Base-by-base conservation (phyloP, 2,113 vertebrate species). In the Chelonoidis abingdonii region DNA sequence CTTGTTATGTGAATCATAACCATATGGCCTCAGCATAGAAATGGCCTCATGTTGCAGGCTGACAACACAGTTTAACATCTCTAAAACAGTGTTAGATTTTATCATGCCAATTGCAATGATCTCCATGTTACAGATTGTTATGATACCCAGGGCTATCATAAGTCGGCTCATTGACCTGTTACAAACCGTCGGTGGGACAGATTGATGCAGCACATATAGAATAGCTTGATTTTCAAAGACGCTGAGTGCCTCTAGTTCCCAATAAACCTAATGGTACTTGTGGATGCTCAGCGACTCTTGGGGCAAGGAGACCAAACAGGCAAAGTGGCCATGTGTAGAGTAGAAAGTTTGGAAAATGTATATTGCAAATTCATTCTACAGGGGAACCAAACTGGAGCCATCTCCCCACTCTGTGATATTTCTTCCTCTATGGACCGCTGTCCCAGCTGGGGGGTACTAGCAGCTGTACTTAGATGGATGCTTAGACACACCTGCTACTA, bases 161-260 rank as follows among this genome's bases (percentile, higher is more conserved):
- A 89, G 50, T 53, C 89, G 85, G 25, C 83, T 35, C 2, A 2
- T 82, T 1, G 1, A 85, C 21, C 75, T 57, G 47, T 14, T 96
- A 94, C 85, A 83, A 95, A 83, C 79, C 83, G 93, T 78, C 79
- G 50, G 35, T 91, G 83, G 85, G 79, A 94, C 80, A 90, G 56
- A 75, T 25, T 27, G 76, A 62, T 52, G 87, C 65, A 96, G 92
- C 92, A 57, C 79, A 83, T 0, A 3, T 56, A 79, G 25, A 89
- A 21, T 41, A 80, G 75, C 19, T 76, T 13, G 1, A 50, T 80
- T 96, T 88, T 80, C 38, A 69, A 92, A 86, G 59, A 95, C 6
- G 31, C 22, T 80, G 50, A 69, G 17, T 53, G 82, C 50, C 35
- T 50, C n/a, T 76, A 22, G 56, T 86, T 31, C 65, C 38, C 47